Evolutionary conservation across 2,888 invertebrate species (phyloP).

Genomic region (Cephonodes hylas): DNA sequence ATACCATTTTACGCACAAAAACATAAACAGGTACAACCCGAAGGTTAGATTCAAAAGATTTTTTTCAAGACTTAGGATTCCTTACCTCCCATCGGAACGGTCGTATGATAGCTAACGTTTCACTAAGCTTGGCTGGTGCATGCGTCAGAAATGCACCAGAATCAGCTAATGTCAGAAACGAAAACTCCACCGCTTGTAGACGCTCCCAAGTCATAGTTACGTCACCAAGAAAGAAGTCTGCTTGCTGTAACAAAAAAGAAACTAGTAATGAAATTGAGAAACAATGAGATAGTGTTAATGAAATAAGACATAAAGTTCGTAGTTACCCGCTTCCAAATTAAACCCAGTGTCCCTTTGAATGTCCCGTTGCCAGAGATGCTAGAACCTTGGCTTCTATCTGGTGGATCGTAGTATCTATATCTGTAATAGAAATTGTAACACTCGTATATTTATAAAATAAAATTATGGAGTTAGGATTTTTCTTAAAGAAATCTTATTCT

Average conservation of each 20-base stretch:
- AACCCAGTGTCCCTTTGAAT: slow-evolving; percentile 86
- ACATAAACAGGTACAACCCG: not conserved
- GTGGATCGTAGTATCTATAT: slow-evolving; percentile 86
- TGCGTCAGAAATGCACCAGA: slow-evolving; percentile 89
- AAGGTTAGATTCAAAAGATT: not conserved
- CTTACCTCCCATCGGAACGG: slow-evolving; percentile 87
- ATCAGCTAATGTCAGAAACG: slow-evolving; percentile 88
- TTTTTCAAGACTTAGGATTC: not conserved
- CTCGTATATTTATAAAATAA: not conserved
- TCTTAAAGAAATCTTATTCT: too few species aligned
- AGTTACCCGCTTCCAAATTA: slow-evolving; percentile 85
- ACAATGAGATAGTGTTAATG: not conserved
- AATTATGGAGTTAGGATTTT: too few species aligned
- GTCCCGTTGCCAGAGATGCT: slow-evolving; percentile 83
- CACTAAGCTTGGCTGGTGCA: slow-evolving; percentile 86
- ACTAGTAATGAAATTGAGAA: not conserved
- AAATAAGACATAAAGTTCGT: not conserved
- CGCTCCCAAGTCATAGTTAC: slow-evolving; percentile 88
- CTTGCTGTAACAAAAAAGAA: slow-evolving; percentile 69
- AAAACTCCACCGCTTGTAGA: slow-evolving; percentile 87
- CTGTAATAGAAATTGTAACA: slow-evolving; percentile 42
- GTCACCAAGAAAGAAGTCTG: slow-evolving; percentile 88
- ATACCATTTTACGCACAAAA: too few species aligned
- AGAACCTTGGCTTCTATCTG: slow-evolving; percentile 87
- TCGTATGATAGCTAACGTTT: slow-evolving; percentile 86